Conservation (phyloP, 2,797 vertebrate species). For the Danio kyathit region DNA sequence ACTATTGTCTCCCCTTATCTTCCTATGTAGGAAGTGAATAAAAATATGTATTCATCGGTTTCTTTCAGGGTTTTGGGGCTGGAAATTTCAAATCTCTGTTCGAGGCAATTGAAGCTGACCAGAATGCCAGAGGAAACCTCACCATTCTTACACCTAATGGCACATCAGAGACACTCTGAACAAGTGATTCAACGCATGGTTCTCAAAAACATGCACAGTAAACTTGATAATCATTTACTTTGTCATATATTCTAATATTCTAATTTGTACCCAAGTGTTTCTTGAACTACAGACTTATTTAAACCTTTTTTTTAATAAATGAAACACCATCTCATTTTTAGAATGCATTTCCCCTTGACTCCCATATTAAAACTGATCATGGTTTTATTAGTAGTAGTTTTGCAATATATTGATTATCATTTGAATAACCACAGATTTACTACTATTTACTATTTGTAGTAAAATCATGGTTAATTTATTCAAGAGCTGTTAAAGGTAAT, state of each 20-base stretch:
- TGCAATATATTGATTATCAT: too few species aligned
- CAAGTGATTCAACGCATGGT: too few species aligned
- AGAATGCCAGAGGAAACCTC: slow-evolving; percentile 91
- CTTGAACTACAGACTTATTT: not conserved
- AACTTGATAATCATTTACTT: not conserved
- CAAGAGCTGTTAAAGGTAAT: not conserved
- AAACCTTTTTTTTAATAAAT: not conserved
- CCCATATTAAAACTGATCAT: too few species aligned
- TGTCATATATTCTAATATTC: not conserved
- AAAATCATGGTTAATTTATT: not conserved
- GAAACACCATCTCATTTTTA: too few species aligned
- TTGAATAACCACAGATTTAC: too few species aligned
- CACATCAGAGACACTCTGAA: slow-evolving; percentile 73
- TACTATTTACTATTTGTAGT: too few species aligned
- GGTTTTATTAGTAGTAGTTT: too few species aligned
- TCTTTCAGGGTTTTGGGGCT: slow-evolving; percentile 90
- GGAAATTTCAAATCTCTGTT: slow-evolving; percentile 98
- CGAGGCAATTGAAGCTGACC: slow-evolving; percentile 93
- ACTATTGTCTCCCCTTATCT: not conserved
- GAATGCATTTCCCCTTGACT: too few species aligned
- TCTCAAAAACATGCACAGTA: not conserved
- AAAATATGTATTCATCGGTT: not conserved
- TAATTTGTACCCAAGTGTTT: not conserved
- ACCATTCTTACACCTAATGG: slow-evolving; percentile 84
- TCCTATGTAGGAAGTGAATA: not conserved